phyloP scores from a whole-genome alignment of 1,140 invertebrate species.

The Acromyrmex echinatior region DNA sequence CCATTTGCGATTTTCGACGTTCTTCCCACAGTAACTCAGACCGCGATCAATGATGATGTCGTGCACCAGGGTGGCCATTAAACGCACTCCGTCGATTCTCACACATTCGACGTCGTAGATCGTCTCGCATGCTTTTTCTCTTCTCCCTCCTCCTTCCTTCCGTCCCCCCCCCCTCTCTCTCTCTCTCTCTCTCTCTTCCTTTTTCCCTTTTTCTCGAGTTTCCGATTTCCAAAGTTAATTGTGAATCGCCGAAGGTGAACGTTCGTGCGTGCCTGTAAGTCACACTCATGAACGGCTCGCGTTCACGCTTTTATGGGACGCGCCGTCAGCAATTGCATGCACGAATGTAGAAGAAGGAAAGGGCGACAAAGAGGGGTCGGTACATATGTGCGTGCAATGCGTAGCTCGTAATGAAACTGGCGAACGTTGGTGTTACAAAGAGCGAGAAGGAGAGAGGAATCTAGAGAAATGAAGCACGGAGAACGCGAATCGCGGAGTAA shows the following conservation, averaged over 20 bases:
- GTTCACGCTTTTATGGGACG: conserved; percentile 34
- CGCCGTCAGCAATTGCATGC: conserved; percentile 26
- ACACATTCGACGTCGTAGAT: conserved; percentile 58
- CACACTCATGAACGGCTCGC: conserved; percentile 43
- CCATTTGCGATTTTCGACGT: conserved; percentile 65
- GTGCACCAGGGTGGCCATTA: conserved; percentile 65
- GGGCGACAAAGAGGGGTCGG: background rate
- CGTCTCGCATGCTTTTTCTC: background rate
- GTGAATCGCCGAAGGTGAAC: conserved; percentile 21
- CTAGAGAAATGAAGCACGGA: conserved; percentile 46
- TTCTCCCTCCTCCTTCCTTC: background rate
- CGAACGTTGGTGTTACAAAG: background rate
- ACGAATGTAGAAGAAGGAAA: conserved; percentile 24
- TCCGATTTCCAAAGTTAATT: conserved; percentile 52
- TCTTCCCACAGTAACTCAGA: conserved; percentile 74
- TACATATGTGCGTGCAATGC: conserved; percentile 28
- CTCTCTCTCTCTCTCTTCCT: background rate
- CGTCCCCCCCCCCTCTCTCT: no score
- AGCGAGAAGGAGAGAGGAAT: conserved; percentile 12
- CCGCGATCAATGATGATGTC: conserved; percentile 58
- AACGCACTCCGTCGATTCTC: conserved; percentile 71
- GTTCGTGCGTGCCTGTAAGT: conserved; percentile 49
- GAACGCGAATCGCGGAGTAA: conserved; percentile 62
- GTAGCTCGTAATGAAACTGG: conserved; percentile 57
- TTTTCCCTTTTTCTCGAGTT: conserved; percentile 3